Percentiles rank a stretch among this genome's conserved stretches.
These are phyloP conservation scores for Alosa sapidissima DNA, from an alignment of 2,797 vertebrate genomes.

Conservation along the genomic window DNA sequence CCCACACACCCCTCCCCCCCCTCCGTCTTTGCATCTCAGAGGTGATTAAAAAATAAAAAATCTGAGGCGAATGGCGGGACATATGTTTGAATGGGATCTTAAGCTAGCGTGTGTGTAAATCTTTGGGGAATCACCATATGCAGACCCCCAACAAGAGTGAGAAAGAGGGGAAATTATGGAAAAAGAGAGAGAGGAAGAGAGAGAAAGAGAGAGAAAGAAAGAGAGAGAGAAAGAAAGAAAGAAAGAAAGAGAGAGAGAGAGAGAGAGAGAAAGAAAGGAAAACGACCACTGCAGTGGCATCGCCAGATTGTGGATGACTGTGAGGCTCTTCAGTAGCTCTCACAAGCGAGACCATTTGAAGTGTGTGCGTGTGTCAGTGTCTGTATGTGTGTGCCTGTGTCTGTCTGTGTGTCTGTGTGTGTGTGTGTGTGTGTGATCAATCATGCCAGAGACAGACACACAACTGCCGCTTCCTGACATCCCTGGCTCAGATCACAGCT, in stretches of 20 bases:
- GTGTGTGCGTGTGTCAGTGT: constrained; percentile 20
- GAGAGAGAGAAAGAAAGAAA: background rate
- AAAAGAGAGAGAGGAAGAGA: background rate
- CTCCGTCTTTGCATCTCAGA: constrained; percentile 20
- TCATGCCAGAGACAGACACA: constrained; percentile 10
- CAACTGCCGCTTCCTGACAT: constrained; percentile 9
- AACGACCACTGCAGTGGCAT: constrained; percentile 18
- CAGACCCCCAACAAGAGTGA: background rate
- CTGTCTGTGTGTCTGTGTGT: background rate
- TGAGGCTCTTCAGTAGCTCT: constrained; percentile 17
- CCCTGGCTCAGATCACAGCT: background rate
- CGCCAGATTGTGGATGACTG: constrained; percentile 41
- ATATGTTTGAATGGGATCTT: constrained; percentile 30
- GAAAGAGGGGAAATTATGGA: background rate
- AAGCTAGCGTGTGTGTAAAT: background rate
- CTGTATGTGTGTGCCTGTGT: background rate
- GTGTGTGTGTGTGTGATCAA: background rate
- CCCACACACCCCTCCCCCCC: background rate
- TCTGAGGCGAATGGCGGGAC: constrained; percentile 32
- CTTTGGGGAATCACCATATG: constrained; percentile 15
- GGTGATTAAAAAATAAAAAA: constrained; percentile 36
- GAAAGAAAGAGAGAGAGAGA: constrained; percentile 16
- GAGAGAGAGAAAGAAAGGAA: background rate
- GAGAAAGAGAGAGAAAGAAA: constrained; percentile 1
- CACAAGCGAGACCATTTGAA: background rate